phyloP scores from a whole-genome alignment of 2,797 vertebrate species.

The Micrastur ruficollis region DNA sequence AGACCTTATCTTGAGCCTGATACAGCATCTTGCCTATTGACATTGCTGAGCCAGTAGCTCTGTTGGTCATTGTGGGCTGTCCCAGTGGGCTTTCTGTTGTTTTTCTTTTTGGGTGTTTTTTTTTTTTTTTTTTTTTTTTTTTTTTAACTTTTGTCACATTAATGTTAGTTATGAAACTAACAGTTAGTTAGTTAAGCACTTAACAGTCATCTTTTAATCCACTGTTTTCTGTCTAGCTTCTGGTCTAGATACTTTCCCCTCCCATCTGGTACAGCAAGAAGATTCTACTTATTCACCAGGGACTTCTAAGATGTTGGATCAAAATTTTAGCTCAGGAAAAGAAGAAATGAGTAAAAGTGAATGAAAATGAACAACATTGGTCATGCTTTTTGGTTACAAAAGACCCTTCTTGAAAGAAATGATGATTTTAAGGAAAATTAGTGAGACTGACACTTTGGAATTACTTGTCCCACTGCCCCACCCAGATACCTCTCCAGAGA shows the following conservation, averaged over 20 bases:
- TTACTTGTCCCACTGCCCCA: background rate
- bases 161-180: background rate
- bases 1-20: background rate
- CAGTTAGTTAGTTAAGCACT: background rate
- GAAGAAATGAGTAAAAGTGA: background rate
- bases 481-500: accelerated
- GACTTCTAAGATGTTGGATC: background rate
- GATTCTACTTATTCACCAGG: background rate
- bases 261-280: background rate
- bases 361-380: background rate
- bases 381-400: background rate
- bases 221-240: background rate
- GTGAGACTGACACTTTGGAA: background rate
- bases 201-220: background rate
- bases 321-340: background rate
- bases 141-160: background rate
- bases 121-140: background rate
- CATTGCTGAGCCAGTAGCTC: background rate
- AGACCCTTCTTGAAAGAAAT: background rate
- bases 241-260: background rate
- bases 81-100: background rate
- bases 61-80: background rate
- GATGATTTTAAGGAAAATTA: background rate
- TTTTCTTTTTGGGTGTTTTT: background rate
- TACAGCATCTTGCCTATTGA: background rate